phyloP scores from a whole-genome alignment of 2,113 vertebrate species.

The Nerophis lumbriciformis region DNA sequence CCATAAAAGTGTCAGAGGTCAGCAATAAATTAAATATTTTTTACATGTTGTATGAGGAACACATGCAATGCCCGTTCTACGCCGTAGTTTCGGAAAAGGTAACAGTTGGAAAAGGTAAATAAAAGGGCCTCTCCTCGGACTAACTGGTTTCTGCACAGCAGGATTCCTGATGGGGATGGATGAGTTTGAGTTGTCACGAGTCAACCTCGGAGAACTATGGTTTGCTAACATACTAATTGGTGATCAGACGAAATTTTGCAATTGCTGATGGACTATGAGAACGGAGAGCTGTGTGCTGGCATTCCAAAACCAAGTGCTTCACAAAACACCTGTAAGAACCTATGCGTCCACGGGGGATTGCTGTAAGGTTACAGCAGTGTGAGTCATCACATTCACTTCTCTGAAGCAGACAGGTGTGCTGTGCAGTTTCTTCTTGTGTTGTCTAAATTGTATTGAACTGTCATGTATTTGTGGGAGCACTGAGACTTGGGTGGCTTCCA shows the following conservation, averaged over 20 bases:
- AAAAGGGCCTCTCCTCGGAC: conserved; percentile 28
- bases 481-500: not conserved
- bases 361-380: not conserved
- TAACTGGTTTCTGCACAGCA: conserved; percentile 33
- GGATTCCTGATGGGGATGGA: conserved; percentile 47
- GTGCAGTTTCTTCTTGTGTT: not conserved
- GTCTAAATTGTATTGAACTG: not conserved
- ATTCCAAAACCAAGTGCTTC: not conserved
- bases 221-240: conserved; percentile 33
- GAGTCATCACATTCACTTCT: not conserved
- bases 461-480: not conserved
- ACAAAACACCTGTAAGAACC: not conserved
- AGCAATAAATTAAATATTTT: too few relatives aligned
- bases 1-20: too few relatives aligned
- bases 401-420: not conserved
- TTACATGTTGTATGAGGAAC: too few relatives aligned
- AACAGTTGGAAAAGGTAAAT: conserved; percentile 48
- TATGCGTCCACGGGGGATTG: not conserved
- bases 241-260: conserved; percentile 3
- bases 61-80: too few relatives aligned
- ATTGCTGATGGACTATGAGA: conserved; percentile 22
- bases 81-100: too few relatives aligned
- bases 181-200: conserved; percentile 39
- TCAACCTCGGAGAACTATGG: conserved; percentile 31
- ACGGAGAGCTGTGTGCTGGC: conserved; percentile 17